Base-by-base conservation (phyloP, 2,113 vertebrate species). In the Centropristis striata region DNA sequence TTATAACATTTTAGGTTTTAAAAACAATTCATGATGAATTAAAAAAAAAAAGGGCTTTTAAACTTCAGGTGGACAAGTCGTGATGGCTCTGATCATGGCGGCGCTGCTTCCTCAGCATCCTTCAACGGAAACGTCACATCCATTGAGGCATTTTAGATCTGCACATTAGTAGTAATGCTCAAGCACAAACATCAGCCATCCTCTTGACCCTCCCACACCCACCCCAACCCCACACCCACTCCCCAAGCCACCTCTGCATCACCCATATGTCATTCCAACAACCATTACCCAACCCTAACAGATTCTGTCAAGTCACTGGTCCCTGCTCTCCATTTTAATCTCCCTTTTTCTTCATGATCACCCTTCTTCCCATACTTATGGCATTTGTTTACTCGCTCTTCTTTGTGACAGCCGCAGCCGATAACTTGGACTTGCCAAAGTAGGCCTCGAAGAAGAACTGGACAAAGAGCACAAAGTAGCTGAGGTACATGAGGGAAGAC, bases 401-500 rank as follows among this genome's bases (percentile, higher is more conserved):
- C 88, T 90, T 95, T 65, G 77, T 42, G 51, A 72, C 39, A n/a
- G 84, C 70, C 3, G 2, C 5, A 37, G 77, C 91, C 3, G 81
- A 21, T 58, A 94, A 94, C 86, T 94, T 95, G 92, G 92, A 94
- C 94, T 96, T 98, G 95, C 95, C 92, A 0, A 99, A 77, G 88
- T 99, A 99, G 93, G 98, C 98, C 93, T 98, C 97, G 65, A 97
- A 96, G 95, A 99, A 99, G 95, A 99, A 99, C 93, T 98, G 98
- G 91, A 97, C 96, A 94, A 99, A 99, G 89, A 99, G 97, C 93
- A 99, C 96, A 74, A 99, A 97, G 94, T 99, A 99, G 96, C 98
- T 99, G 96, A 99, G 97, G 96, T 99, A 99, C 98, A 99, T 99
- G 94, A 99, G 97, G 10, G 98, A 99, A 70, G 97, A 99, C 98